Evolutionary conservation across 2,797 vertebrate species (phyloP).

Genomic region (Sardinella longiceps): DNA sequence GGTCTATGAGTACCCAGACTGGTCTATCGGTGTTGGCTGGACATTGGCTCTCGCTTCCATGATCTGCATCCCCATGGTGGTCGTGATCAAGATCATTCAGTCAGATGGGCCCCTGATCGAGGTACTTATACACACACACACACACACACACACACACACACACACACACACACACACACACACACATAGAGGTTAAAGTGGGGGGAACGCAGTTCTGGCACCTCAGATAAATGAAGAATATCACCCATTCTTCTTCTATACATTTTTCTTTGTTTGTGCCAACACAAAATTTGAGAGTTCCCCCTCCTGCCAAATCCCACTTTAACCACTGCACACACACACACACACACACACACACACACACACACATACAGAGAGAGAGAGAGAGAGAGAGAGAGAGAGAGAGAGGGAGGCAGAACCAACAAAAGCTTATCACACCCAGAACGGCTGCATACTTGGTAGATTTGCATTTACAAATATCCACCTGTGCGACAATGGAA

Average conservation of each 20-base stretch:
- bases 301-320: no score
- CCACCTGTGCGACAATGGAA: not conserved
- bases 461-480: conserved; percentile 4
- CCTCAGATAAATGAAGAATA: no score
- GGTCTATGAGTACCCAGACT: conserved; percentile 90
- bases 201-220: no score
- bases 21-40: conserved; percentile 95
- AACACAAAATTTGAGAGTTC: no score
- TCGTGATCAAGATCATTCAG: conserved; percentile 89
- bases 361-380: no score
- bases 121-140: conserved; percentile 68
- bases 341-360: no score
- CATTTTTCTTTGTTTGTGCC: no score
- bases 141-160: not conserved
- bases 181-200: not conserved
- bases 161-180: not conserved
- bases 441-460: not conserved
- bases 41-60: conserved; percentile 92
- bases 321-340: no score
- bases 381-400: no score
- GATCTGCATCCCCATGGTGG: conserved; percentile 95
- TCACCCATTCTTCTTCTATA: no score
- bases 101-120: conserved; percentile 92
- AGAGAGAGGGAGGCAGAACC: no score
- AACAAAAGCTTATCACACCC: not conserved